Percentiles rank a stretch among this genome's conserved stretches.
phyloP scores from a whole-genome alignment of 2,113 vertebrate species.

The Echinops telfairi region DNA sequence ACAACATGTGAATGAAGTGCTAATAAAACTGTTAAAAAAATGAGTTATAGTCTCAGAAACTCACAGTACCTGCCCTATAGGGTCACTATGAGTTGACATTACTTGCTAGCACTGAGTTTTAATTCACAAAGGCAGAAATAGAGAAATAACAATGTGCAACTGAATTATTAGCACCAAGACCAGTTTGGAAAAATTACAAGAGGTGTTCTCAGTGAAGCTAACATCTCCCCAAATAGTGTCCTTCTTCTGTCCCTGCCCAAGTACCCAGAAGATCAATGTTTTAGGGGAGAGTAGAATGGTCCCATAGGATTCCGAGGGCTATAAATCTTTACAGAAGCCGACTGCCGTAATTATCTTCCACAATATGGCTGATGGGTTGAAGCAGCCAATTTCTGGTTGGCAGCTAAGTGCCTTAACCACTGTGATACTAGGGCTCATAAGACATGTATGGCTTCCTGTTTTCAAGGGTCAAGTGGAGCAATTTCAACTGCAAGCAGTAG shows the following conservation, averaged over 20 bases:
- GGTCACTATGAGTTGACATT: too few species aligned
- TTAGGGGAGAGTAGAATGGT: not conserved
- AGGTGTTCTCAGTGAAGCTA: constrained; percentile 63
- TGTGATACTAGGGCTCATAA: not conserved
- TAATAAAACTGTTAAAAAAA: too few species aligned
- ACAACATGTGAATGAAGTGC: too few species aligned
- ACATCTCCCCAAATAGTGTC: constrained; percentile 33
- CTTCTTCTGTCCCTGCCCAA: not conserved
- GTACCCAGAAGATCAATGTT: not conserved
- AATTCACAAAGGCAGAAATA: not conserved
- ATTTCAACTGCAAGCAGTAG: not conserved
- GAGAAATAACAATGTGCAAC: not conserved
- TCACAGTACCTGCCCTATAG: too few species aligned
- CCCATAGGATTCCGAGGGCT: not conserved
- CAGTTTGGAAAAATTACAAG: constrained; percentile 49
- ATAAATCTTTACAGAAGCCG: not conserved
- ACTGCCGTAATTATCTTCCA: not conserved
- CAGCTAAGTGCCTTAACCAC: not conserved
- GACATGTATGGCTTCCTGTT: not conserved
- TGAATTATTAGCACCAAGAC: constrained; percentile 39
- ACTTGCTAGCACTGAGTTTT: not conserved
- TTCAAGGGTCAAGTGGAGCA: not conserved
- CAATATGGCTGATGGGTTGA: not conserved
- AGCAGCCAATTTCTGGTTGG: not conserved
- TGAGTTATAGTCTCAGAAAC: too few species aligned